Percentiles rank a stretch among this genome's conserved stretches.
These are phyloP conservation scores for Hylaeus volcanicus DNA, from an alignment of 1,140 invertebrate genomes.

Conservation along the genomic window DNA sequence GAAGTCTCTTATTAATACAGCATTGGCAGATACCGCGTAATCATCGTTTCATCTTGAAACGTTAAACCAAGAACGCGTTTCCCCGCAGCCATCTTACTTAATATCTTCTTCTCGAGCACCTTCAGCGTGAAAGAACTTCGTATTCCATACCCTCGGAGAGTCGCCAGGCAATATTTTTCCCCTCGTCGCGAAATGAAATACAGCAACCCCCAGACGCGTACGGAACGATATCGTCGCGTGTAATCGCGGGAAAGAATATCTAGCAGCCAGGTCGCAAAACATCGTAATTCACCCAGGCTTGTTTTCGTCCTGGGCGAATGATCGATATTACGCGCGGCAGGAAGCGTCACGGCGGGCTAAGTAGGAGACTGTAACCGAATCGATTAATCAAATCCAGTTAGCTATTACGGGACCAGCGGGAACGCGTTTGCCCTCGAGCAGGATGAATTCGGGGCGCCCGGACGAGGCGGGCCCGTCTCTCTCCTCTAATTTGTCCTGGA, in stretches of 20 bases:
- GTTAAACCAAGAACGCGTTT: too few species aligned
- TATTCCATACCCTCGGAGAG: neutral
- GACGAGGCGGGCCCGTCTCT: neutral
- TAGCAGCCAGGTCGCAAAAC: conserved; percentile 2
- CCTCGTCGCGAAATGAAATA: neutral
- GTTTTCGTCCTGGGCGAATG: conserved; percentile 37
- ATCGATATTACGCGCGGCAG: conserved; percentile 50
- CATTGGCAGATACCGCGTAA: too few species aligned
- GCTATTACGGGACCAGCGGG: conserved; percentile 53
- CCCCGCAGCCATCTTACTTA: neutral
- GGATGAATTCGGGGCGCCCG: conserved; percentile 18
- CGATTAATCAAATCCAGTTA: conserved; percentile 68
- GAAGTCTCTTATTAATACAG: too few species aligned
- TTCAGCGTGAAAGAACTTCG: neutral
- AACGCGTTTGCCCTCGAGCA: conserved; percentile 39
- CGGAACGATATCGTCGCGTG: too few species aligned
- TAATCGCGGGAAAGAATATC: neutral
- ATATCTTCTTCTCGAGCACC: neutral
- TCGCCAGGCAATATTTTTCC: too few species aligned
- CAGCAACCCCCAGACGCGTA: neutral
- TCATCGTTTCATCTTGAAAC: too few species aligned
- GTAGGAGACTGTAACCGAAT: conserved; percentile 56
- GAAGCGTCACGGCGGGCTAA: conserved; percentile 44
- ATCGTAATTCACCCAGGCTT: conserved; percentile 13
- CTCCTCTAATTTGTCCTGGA: conserved; percentile 51